Evolutionary conservation across 2,797 vertebrate genomes (phyloP).

Genomic region (Pipistrellus pipistrellus): DNA sequence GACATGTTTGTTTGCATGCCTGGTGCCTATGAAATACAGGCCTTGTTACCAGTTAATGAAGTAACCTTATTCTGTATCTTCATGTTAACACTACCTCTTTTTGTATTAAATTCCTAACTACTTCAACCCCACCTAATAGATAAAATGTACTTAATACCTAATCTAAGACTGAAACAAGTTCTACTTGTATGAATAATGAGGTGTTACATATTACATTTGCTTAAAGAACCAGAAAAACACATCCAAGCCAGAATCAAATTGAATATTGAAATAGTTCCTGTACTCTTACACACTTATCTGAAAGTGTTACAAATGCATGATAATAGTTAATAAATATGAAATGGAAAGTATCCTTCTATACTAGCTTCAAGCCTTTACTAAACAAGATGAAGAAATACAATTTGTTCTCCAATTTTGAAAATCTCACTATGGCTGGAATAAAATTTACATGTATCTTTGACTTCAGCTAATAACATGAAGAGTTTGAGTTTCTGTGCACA

Average conservation of each 20-base stretch:
- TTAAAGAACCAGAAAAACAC: constrained; percentile 35
- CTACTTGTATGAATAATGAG: constrained; percentile 44
- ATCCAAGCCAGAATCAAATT: constrained; percentile 59
- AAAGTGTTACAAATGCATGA: constrained; percentile 40
- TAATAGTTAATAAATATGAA: constrained; percentile 53
- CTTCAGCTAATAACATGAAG: not conserved
- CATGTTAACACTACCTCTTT: not conserved
- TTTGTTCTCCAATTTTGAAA: constrained; percentile 49
- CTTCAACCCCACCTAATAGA: constrained; percentile 29
- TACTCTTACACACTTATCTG: not conserved
- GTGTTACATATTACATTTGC: constrained; percentile 40
- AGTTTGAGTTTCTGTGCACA: not conserved
- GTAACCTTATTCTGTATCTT: not conserved
- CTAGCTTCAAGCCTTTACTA: not conserved
- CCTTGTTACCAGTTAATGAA: constrained; percentile 45
- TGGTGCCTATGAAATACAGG: constrained; percentile 3
- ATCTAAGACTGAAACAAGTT: constrained; percentile 50
- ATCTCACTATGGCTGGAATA: constrained; percentile 50
- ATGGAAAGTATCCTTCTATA: constrained; percentile 23
- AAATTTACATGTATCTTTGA: not conserved
- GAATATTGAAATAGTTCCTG: constrained; percentile 12
- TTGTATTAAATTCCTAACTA: constrained; percentile 45
- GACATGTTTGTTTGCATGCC: constrained; percentile 43
- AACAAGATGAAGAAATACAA: constrained; percentile 42
- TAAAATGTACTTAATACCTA: constrained; percentile 29